Conservation (phyloP, 1,140 invertebrate genomes). For the Eriocheir sinensis region DNA sequence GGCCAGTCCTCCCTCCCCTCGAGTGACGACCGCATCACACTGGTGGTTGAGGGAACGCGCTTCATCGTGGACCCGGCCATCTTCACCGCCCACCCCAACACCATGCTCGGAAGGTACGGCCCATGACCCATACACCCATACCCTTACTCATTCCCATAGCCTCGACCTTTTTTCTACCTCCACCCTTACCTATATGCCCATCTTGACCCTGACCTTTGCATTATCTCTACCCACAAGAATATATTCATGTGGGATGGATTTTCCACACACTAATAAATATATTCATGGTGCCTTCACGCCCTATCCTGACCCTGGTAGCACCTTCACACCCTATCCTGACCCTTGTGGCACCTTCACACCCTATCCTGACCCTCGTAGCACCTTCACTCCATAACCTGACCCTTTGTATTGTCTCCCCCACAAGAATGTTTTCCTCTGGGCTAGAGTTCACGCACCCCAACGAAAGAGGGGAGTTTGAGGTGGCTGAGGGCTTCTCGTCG, state of each 20-base stretch:
- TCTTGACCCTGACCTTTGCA: too few species aligned
- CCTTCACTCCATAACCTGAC: background rate
- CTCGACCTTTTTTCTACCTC: too few species aligned
- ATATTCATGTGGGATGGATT: too few species aligned
- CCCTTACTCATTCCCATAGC: background rate
- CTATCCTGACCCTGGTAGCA: background rate
- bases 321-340: too few species aligned
- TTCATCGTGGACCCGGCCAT: constrained; percentile 95
- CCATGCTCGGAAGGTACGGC: constrained; percentile 90
- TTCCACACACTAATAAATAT: too few species aligned
- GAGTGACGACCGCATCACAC: constrained; percentile 90
- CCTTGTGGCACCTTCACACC: background rate
- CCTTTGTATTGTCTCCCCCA: background rate
- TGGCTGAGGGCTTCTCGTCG: constrained; percentile 98
- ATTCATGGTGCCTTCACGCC: background rate
- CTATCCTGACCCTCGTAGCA: background rate
- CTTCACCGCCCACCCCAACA: constrained; percentile 95
- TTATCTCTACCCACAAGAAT: too few species aligned
- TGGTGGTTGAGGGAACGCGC: constrained; percentile 96
- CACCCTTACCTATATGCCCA: too few species aligned
- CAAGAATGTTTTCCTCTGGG: constrained; percentile 97
- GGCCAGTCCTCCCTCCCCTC: constrained; percentile 56
- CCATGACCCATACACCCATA: too few species aligned
- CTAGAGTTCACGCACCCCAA: constrained; percentile 91
- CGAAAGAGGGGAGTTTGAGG: constrained; percentile 94